These are phyloP conservation scores for Gobio gobio DNA, from an alignment of 2,113 vertebrate species.

Conservation along the genomic window DNA sequence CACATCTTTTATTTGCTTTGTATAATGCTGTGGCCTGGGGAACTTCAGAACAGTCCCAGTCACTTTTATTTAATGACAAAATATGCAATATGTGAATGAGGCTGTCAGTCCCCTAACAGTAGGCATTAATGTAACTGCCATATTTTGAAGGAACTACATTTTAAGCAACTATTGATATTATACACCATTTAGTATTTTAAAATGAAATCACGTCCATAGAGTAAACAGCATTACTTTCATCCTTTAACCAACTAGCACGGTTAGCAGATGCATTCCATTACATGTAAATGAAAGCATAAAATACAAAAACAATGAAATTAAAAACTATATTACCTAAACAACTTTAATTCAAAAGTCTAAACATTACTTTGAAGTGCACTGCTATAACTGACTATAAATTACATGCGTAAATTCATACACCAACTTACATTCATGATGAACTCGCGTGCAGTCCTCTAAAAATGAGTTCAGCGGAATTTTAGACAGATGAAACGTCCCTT, in stretches of 20 bases:
- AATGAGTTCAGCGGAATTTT: neutral
- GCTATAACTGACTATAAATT: neutral
- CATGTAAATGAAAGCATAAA: neutral
- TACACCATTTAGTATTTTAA: neutral
- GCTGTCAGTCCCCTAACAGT: neutral
- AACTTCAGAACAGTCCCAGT: neutral
- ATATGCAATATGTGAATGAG: neutral
- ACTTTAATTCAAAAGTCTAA: neutral
- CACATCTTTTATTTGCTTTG: neutral
- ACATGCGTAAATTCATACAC: neutral
- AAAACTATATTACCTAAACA: neutral
- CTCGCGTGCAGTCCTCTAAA: neutral
- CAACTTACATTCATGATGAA: slow-evolving; percentile 35
- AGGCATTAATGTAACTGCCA: neutral
- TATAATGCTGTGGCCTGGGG: neutral
- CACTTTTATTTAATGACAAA: neutral
- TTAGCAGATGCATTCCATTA: neutral
- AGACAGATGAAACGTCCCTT: neutral
- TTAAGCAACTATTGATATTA: neutral
- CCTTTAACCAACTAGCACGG: neutral
- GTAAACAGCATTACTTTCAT: neutral
- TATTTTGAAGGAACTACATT: neutral
- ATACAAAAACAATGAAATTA: neutral
- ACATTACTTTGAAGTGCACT: neutral
- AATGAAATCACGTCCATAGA: neutral